Percentiles rank a stretch among this genome's conserved stretches.
Conservation (phyloP, 2,797 vertebrate genomes). For the Rhinogobio ventralis region DNA sequence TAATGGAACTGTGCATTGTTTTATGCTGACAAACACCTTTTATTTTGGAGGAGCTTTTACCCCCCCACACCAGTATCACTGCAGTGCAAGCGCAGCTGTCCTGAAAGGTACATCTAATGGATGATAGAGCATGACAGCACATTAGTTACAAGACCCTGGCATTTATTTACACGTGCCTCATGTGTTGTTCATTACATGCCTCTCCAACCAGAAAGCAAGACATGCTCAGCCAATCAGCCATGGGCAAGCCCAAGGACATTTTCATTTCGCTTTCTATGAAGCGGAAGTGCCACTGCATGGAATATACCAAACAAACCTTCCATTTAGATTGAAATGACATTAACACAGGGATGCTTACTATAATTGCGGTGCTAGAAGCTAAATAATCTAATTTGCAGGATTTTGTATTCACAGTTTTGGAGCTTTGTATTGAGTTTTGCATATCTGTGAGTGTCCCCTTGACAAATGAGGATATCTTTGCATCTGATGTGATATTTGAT, state of each 20-base stretch:
- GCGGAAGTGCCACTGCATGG: background rate
- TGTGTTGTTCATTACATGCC: constrained; percentile 37
- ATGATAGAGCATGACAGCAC: constrained; percentile 2
- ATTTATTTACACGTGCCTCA: constrained; percentile 30
- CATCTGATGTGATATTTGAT: background rate
- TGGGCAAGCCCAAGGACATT: constrained; percentile 26
- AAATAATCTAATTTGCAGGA: constrained; percentile 30
- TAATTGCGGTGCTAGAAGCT: constrained; percentile 12
- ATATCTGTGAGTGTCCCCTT: background rate
- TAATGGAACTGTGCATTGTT: background rate
- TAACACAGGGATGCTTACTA: constrained; percentile 9
- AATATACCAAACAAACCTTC: constrained; percentile 14
- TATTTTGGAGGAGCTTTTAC: constrained; percentile 11
- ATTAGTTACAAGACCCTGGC: constrained; percentile 14
- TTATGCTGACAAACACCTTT: constrained; percentile 16
- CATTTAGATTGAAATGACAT: constrained; percentile 3
- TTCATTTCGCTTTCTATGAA: constrained; percentile 18
- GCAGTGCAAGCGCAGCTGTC: background rate
- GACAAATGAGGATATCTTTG: background rate
- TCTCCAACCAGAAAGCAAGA: constrained; percentile 18
- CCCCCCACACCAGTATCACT: background rate
- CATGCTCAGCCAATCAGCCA: constrained; percentile 41
- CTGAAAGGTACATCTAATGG: constrained; percentile 15
- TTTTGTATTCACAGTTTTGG: constrained; percentile 22
- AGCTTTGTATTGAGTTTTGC: background rate